A percentile compares a stretch with the other conserved stretches of the same genome.
phyloP scores from a whole-genome alignment of 2,113 vertebrate species.

The Sorex araneus region DNA sequence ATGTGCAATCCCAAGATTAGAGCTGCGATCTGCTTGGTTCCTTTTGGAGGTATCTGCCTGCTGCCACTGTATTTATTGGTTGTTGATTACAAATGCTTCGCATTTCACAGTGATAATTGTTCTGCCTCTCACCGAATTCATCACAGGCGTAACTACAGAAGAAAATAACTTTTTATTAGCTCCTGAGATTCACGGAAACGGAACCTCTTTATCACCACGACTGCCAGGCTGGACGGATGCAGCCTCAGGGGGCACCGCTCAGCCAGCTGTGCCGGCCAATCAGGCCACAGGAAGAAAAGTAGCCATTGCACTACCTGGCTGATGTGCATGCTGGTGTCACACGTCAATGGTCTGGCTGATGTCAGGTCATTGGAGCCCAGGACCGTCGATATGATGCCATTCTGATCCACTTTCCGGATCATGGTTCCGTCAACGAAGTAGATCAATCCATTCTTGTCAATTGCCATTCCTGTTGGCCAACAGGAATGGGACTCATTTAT shows the following conservation, averaged over 20 bases:
- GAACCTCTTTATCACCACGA: constrained; percentile 50
- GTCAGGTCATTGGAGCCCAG: constrained; percentile 98
- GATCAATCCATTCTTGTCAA: constrained; percentile 97
- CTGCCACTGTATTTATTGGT: constrained; percentile 63
- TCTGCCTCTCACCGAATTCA: constrained; percentile 78
- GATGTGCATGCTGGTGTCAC: constrained; percentile 98
- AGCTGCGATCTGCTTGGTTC: constrained; percentile 63
- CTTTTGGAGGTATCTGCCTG: constrained; percentile 75
- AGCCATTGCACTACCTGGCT: constrained; percentile 93
- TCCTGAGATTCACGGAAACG: constrained; percentile 36
- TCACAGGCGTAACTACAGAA: constrained; percentile 82
- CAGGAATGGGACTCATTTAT: constrained; percentile 65
- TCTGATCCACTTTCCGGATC: constrained; percentile 98
- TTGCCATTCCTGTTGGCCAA: constrained; percentile 92
- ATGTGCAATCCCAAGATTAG: constrained; percentile 63
- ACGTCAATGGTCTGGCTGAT: constrained; percentile 96
- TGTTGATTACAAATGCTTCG: constrained; percentile 82
- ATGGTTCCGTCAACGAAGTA: constrained; percentile 99
- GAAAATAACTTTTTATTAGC: constrained; percentile 68
- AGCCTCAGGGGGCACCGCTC: neutral
- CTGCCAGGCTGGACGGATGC: neutral
- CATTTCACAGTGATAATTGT: constrained; percentile 77
- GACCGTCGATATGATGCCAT: constrained; percentile 97
- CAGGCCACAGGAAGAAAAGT: too few relatives aligned
- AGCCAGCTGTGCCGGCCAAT: neutral